Base-by-base conservation (phyloP, 2,888 invertebrate genomes). In the Standfussiana lucernea region DNA sequence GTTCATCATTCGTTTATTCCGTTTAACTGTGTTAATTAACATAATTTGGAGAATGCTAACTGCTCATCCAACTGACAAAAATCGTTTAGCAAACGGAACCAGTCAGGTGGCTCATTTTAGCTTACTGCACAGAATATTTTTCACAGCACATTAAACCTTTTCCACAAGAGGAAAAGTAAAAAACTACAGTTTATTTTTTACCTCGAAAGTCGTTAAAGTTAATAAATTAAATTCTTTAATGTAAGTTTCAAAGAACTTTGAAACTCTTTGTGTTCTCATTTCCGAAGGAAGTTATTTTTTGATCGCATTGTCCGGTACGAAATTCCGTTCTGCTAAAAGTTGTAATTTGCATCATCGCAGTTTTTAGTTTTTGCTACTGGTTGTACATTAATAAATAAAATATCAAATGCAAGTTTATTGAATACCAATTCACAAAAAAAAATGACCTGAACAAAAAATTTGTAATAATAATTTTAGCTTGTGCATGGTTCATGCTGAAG, bases 181-280 rank as follows among this genome's bases (percentile, higher is more conserved):
- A 59, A 79, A 18, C n/a, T 8, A 10, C 7, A 65, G 15, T 79
- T 67, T 53, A 72, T 66, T 66, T 73, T 65, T 50, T 42, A 62
- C 40, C 47, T 61, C 37, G 18, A 13, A 69, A 66, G 42, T 80
- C 72, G 84, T 83, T 76, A 76, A 62, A 42, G 72, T 67, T 40
- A 62, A 67, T 84, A 76, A 83, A 83, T 67, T 67, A 72, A 76
- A 70, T 73, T 80, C 75, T 75, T 75, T 75, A 75, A 72, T 45
- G 69, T 83, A 50, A 47, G 68, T 72, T 72, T 13, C 50, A 24
- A 72, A 72, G 73, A 70, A 83, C 47, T 79, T n/a, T n/a, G n/a
- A n/a, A n/a, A n/a, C n/a, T n/a, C n/a, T n/a, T 62, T 13, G 50
- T 35, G 50, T 40, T 65, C 66, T 50, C 66, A 67, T 72, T 83